Evolutionary conservation across 2,797 vertebrate species (phyloP).

Genomic region (Pipistrellus nathusii): DNA sequence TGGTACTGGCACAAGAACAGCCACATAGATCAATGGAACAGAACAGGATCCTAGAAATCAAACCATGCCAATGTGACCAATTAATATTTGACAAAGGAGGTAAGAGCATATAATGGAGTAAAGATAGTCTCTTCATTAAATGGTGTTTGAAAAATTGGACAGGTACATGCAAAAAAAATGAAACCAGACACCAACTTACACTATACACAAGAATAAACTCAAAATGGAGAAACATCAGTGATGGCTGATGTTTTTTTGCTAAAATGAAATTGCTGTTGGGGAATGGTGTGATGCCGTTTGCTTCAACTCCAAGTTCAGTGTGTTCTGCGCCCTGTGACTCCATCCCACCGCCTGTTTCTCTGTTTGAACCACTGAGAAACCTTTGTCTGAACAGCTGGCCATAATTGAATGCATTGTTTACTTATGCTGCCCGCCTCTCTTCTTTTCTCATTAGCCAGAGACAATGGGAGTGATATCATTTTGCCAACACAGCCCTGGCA

Average conservation of each 20-base stretch:
- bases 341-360: background rate
- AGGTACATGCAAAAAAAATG: too few species aligned
- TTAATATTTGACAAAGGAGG: too few species aligned
- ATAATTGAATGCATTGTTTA: background rate
- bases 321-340: background rate
- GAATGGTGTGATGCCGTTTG: fast-evolving
- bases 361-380: background rate
- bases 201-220: too few species aligned
- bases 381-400: slow-evolving; percentile 62
- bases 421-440: background rate
- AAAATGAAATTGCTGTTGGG: slow-evolving; percentile 4
- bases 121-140: too few species aligned
- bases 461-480: background rate
- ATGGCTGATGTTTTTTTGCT: slow-evolving; percentile 11
- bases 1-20: too few species aligned
- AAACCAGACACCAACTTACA: too few species aligned
- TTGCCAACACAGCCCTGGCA: fast-evolving
- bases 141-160: too few species aligned
- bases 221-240: background rate
- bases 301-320: background rate
- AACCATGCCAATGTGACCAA: too few species aligned
- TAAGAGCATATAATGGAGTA: too few species aligned
- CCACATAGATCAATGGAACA: too few species aligned
- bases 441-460: background rate
- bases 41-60: too few species aligned